Evolutionary conservation across 2,797 vertebrate species (phyloP).

Genomic region (Rhinatrema bivittatum): DNA sequence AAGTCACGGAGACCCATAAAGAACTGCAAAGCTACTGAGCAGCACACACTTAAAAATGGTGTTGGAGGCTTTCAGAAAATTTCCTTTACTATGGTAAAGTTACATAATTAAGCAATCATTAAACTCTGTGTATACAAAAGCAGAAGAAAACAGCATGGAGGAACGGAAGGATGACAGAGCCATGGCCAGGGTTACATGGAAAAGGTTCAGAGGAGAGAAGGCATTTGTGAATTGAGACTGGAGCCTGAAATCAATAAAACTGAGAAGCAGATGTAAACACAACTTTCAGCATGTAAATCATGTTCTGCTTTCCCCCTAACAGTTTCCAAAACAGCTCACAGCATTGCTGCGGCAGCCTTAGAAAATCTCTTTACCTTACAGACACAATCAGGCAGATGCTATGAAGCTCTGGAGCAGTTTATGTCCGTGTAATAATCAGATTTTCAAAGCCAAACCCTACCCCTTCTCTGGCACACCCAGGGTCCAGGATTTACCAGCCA

Average conservation of each 20-base stretch:
- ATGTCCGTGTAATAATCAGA: conserved; percentile 18
- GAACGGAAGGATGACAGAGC: conserved; percentile 4
- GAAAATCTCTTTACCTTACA: background rate
- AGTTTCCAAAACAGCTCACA: too few relatives aligned
- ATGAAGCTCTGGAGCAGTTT: conserved; percentile 11
- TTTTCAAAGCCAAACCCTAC: conserved; percentile 21
- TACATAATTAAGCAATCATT: conserved; percentile 14
- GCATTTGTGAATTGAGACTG: conserved; percentile 4
- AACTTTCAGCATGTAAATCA: background rate
- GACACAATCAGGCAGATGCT: conserved; percentile 13
- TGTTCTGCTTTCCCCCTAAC: too few relatives aligned
- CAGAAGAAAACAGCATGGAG: background rate
- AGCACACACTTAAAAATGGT: too few relatives aligned
- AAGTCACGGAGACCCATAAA: too few relatives aligned
- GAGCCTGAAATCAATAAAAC: background rate
- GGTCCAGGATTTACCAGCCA: conserved; percentile 21
- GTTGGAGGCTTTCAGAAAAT: conserved; percentile 11
- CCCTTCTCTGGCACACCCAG: conserved; percentile 19
- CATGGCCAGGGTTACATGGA: conserved; percentile 7
- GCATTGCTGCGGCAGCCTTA: background rate
- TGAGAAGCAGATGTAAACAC: background rate
- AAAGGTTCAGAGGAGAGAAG: background rate
- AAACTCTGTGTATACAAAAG: conserved; percentile 9
- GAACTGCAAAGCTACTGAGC: too few relatives aligned
- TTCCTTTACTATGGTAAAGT: conserved; percentile 2